phyloP scores from a whole-genome alignment of 2,113 vertebrate species.

The Xenus cinereus region DNA sequence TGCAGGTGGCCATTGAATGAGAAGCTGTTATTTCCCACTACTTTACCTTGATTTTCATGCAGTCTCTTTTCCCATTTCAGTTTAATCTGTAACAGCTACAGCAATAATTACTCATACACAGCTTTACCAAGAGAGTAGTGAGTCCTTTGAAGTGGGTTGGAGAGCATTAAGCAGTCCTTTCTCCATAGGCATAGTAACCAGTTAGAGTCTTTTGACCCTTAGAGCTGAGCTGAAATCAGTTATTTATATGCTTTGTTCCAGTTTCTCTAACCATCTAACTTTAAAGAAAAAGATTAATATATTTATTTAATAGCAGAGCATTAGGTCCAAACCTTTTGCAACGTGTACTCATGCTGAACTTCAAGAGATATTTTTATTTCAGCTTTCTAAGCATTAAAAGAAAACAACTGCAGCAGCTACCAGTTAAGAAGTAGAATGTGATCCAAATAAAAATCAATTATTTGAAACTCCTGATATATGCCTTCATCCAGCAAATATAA shows the following conservation, averaged over 20 bases:
- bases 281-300: background rate
- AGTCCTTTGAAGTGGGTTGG: background rate
- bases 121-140: background rate
- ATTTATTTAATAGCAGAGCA: background rate
- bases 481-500: background rate
- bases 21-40: background rate
- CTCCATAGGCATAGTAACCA: background rate
- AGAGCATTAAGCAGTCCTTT: background rate
- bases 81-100: background rate
- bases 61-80: background rate
- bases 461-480: background rate
- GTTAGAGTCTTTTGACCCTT: background rate
- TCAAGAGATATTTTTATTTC: background rate
- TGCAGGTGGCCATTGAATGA: background rate
- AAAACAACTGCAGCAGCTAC: background rate
- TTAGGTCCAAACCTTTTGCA: background rate
- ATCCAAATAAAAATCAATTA: conserved; percentile 19
- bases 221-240: background rate
- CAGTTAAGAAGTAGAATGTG: background rate
- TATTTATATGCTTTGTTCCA: background rate
- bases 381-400: background rate
- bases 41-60: background rate
- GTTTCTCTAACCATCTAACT: background rate
- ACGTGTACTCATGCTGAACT: background rate
- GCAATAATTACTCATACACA: background rate